Percentiles rank a stretch among this genome's conserved stretches.
Conservation (phyloP, 2,113 vertebrate genomes). For the Grus americana region DNA sequence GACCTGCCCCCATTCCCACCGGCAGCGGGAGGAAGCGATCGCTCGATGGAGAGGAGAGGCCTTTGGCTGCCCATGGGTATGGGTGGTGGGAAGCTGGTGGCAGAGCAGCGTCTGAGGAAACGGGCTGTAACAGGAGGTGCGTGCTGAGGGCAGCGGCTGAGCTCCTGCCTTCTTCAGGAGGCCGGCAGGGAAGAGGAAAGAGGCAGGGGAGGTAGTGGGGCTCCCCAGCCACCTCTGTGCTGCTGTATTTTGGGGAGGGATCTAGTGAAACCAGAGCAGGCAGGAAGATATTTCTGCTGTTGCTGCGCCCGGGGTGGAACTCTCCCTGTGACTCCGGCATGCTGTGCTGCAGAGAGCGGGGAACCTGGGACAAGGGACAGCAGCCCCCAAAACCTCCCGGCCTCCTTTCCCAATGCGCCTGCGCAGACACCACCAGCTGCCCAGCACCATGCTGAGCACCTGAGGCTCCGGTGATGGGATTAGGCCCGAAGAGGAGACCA, state of each 20-base stretch:
- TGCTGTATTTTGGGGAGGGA: neutral
- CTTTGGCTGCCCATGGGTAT: neutral
- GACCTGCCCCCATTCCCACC: neutral
- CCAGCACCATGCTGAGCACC: neutral
- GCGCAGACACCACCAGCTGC: no score
- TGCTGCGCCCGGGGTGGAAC: rapidly evolving
- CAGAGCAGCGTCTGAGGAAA: neutral
- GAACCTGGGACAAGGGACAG: neutral
- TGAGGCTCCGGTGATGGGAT: neutral
- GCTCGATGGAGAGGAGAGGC: neutral
- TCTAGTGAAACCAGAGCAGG: neutral
- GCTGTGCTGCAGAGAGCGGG: rapidly evolving
- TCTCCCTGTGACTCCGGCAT: no score
- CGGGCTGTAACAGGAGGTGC: rapidly evolving
- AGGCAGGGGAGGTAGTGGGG: rapidly evolving
- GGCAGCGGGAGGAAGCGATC: rapidly evolving
- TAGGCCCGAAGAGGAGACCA: neutral
- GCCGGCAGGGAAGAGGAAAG: neutral
- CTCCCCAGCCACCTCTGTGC: neutral
- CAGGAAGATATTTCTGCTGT: neutral
- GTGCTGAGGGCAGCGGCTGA: neutral
- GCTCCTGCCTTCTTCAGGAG: neutral
- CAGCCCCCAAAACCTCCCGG: neutral
- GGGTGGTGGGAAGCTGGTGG: neutral
- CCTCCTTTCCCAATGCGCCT: neutral